Base-by-base conservation (phyloP, 2,797 vertebrate genomes). In the Spinus pinus region DNA sequence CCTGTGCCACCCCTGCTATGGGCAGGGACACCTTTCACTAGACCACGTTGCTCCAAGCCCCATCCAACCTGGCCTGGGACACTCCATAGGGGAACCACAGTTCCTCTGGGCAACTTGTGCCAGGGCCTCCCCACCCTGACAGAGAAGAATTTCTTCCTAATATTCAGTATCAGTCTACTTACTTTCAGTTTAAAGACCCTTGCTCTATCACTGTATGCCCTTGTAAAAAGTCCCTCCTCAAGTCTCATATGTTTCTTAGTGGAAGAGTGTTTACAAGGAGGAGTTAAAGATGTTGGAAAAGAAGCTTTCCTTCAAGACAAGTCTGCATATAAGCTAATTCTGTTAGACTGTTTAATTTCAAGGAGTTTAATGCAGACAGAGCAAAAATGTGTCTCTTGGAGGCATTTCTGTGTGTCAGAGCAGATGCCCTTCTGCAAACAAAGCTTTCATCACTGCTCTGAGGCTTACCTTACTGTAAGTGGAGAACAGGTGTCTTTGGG, bases 201-300 rank as follows among this genome's bases (percentile, higher is more conserved):
- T 75, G 23, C 28, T 56, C 18, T 77, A 23, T 58, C 46, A 35
- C 30, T 83, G 20, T 9, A 5, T 41, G 10, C 21, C 22, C 39
- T 65, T 31, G 28, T 39, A 57, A 64, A 71, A 89, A 33, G 37
- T 58, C 30, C 7, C 19, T 71, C 33, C 53, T 46, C 54, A 47
- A 44, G 14, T 72, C 22, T 80, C 30, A 8, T 22, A 12, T 2
- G 6, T 60, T 89, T 82, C 22, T 56, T 72, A 74, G 35, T 61
- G 54, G 46, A 83, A 60, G n/a, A 74, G 39, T 47, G n/a, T 70
- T 85, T 90, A 49, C 33, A 82, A 46, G 53, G 61, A 73, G 51
- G 46, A 74, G 39, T 77, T 80, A 20, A 57, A 70, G 16, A 18
- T 72, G 3, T 42, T 46, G 67, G 56, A 42, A 88, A 88, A 66